phyloP scores from a whole-genome alignment of 2,888 invertebrate species.

The Tenodera sinensis region DNA sequence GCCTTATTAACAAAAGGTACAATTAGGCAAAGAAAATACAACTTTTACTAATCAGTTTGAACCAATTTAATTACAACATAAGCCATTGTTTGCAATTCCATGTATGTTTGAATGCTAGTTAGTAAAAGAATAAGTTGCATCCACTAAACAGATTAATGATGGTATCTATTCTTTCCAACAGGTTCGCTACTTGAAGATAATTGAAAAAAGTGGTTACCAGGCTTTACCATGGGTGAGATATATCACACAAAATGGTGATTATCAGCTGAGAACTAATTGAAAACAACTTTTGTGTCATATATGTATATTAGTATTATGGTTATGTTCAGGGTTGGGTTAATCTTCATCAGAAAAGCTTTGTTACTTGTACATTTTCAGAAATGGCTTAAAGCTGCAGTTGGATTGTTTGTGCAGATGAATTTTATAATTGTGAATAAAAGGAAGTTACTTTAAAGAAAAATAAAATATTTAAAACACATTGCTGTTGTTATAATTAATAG shows the following conservation, averaged over 20 bases:
- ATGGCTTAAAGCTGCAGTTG: not conserved
- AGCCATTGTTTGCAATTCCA: no score
- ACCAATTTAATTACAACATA: no score
- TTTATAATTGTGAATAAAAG: not conserved
- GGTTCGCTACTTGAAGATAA: slow-evolving; percentile 91
- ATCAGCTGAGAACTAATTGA: slow-evolving; percentile 89
- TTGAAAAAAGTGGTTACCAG: slow-evolving; percentile 98
- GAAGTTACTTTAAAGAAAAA: not conserved
- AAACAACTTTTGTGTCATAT: not conserved
- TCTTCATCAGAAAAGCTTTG: not conserved
- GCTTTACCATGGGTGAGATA: slow-evolving; percentile 99
- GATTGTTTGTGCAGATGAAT: not conserved
- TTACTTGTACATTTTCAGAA: not conserved
- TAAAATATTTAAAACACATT: not conserved
- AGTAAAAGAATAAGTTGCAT: no score
- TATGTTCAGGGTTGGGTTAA: not conserved
- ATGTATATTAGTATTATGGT: not conserved
- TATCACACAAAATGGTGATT: slow-evolving; percentile 98
- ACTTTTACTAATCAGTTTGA: no score
- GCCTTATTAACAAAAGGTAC: no score
- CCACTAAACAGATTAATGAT: not conserved
- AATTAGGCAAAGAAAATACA: no score
- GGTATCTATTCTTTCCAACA: not conserved
- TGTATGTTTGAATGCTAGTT: no score
- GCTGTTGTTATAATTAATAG: no score